Percentiles rank a stretch among this genome's conserved stretches.
phyloP scores from a whole-genome alignment of 2,113 vertebrate species.

The Eolophus roseicapilla region DNA sequence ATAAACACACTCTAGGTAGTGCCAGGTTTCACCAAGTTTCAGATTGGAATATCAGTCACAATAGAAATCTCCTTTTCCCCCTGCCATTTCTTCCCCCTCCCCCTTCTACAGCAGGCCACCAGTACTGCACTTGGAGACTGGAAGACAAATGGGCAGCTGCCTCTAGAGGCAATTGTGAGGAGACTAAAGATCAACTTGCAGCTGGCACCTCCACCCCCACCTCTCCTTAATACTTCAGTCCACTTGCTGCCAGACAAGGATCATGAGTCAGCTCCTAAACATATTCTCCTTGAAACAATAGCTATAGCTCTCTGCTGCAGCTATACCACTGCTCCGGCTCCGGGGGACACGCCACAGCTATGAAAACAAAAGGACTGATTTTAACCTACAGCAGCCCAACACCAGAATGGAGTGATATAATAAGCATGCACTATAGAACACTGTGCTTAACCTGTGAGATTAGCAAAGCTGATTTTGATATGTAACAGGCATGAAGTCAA shows the following conservation, averaged over 20 bases:
- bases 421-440: not conserved
- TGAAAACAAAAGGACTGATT: not conserved
- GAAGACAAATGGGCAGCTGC: constrained; percentile 61
- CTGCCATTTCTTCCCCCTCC: not conserved
- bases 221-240: constrained; percentile 50
- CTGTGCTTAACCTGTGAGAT: not conserved
- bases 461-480: not conserved
- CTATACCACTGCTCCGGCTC: not conserved
- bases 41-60: constrained; percentile 15
- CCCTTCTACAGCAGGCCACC: not conserved
- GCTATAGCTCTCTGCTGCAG: constrained; percentile 5
- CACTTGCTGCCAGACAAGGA: constrained; percentile 50
- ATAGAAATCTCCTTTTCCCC: not conserved
- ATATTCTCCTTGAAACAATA: constrained; percentile 32
- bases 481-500: not conserved
- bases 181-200: constrained; percentile 62
- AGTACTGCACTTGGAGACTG: not conserved
- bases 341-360: not conserved
- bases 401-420: not conserved
- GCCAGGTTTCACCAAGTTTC: constrained; percentile 12
- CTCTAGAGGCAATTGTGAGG: constrained; percentile 57
- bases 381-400: not conserved
- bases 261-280: constrained; percentile 66
- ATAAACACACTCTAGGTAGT: not conserved
- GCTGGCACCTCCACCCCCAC: constrained; percentile 42